A percentile compares a stretch with the other conserved stretches of the same genome.
Conservation (phyloP, 2,888 invertebrate species). For the Dynastes grantii region DNA sequence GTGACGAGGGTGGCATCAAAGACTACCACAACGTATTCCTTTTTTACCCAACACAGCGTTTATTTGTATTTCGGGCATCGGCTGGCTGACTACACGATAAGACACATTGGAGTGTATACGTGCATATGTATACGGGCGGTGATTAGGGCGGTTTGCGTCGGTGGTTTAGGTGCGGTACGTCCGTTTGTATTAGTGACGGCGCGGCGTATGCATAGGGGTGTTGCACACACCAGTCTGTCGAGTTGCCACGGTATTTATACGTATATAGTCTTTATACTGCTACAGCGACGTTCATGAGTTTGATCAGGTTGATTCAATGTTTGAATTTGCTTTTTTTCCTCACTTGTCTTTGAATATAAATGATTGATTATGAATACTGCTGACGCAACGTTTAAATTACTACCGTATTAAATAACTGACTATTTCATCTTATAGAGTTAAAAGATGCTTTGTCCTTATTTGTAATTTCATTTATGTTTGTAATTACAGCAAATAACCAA, state of each 20-base stretch:
- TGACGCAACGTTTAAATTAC: background rate
- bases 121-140: background rate
- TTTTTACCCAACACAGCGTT: slow-evolving; percentile 30
- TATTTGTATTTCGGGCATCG: background rate
- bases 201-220: slow-evolving; percentile 29
- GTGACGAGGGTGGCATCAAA: background rate
- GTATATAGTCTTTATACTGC: background rate
- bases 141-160: slow-evolving; percentile 23
- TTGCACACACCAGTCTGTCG: background rate
- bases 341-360: too few relatives aligned
- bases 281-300: background rate
- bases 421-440: too few relatives aligned
- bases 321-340: too few relatives aligned
- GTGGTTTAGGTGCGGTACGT: slow-evolving; percentile 40
- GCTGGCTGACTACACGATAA: slow-evolving; percentile 10
- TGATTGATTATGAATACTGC: too few relatives aligned
- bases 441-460: too few relatives aligned
- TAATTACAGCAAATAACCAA: too few relatives aligned
- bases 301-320: too few relatives aligned
- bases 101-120: slow-evolving; percentile 4
- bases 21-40: slow-evolving; percentile 35
- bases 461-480: too few relatives aligned
- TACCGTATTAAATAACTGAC: too few relatives aligned
- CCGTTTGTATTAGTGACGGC: slow-evolving; percentile 36
- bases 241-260: slow-evolving; percentile 37